Conservation (phyloP, 1,140 invertebrate species). For the Meloidogyne hapla region DNA sequence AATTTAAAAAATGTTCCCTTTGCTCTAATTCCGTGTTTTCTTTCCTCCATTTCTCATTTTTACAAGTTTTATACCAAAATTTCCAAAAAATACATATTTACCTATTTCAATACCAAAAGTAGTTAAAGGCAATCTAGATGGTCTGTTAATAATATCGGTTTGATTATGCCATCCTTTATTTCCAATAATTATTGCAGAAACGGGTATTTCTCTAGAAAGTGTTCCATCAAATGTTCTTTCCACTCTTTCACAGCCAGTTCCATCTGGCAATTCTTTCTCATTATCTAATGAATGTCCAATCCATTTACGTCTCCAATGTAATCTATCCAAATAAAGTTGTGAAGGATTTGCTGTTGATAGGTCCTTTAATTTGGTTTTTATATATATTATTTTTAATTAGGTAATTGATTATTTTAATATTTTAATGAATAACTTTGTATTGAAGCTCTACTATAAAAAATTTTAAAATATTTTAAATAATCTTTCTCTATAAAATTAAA, state of each 20-base stretch:
- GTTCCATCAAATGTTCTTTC: constrained; percentile 5
- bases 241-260: not conserved
- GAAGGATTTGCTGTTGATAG: constrained; percentile 48
- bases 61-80: too few relatives aligned
- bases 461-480: too few relatives aligned
- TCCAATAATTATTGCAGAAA: constrained; percentile 54
- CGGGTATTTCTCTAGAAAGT: constrained; percentile 36
- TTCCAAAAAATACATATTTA: not conserved
- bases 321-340: constrained; percentile 13
- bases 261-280: constrained; percentile 8
- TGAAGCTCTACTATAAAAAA: too few relatives aligned
- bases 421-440: too few relatives aligned
- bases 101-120: constrained; percentile 28
- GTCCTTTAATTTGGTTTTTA: constrained; percentile 45
- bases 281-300: constrained; percentile 21
- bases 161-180: constrained; percentile 59
- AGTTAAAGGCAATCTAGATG: constrained; percentile 35
- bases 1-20: too few relatives aligned
- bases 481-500: too few relatives aligned
- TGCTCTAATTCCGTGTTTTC: not conserved
- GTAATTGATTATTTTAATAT: not conserved
- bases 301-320: constrained; percentile 22
- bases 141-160: constrained; percentile 49
- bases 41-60: too few relatives aligned
- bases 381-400: constrained; percentile 15